phyloP scores from a whole-genome alignment of 2,797 vertebrate species.

The Acanthurus tractus region DNA sequence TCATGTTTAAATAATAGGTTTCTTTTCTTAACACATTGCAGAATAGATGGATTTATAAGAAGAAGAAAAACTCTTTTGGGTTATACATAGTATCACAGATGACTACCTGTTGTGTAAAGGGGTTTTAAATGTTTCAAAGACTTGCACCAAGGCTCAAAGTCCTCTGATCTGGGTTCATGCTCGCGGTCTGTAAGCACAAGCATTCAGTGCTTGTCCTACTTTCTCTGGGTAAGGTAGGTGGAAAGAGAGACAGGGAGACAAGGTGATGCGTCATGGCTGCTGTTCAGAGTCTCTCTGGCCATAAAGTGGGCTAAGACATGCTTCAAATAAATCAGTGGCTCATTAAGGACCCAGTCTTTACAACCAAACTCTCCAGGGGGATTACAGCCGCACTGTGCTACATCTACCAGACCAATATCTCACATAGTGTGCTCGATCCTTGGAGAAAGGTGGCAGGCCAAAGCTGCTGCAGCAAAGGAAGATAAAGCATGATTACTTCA shows the following conservation, averaged over 20 bases:
- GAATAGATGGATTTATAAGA: background rate
- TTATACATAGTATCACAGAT: constrained; percentile 1
- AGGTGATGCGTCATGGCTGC: constrained; percentile 57
- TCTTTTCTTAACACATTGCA: background rate
- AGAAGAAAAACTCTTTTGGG: background rate
- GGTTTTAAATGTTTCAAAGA: constrained; percentile 4
- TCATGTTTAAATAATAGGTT: constrained; percentile 5
- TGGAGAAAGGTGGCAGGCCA: constrained; percentile 36
- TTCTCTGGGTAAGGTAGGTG: constrained; percentile 49
- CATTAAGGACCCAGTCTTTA: constrained; percentile 65
- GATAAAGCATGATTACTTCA: constrained; percentile 64
- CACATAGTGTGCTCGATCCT: constrained; percentile 55
- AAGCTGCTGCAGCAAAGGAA: constrained; percentile 44
- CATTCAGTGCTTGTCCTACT: constrained; percentile 61
- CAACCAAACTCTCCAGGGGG: constrained; percentile 52
- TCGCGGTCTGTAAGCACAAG: constrained; percentile 41
- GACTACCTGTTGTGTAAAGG: background rate
- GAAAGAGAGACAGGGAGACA: constrained; percentile 34
- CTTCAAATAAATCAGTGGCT: constrained; percentile 78
- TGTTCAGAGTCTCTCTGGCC: constrained; percentile 63
- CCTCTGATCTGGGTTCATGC: constrained; percentile 35
- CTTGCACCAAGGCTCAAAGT: constrained; percentile 24
- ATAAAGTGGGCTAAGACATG: constrained; percentile 74
- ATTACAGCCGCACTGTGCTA: constrained; percentile 46
- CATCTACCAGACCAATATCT: constrained; percentile 48